A percentile compares a stretch with the other conserved stretches of the same genome.
Conservation (phyloP, 2,113 vertebrate species). For the Rhinoptilus africanus region DNA sequence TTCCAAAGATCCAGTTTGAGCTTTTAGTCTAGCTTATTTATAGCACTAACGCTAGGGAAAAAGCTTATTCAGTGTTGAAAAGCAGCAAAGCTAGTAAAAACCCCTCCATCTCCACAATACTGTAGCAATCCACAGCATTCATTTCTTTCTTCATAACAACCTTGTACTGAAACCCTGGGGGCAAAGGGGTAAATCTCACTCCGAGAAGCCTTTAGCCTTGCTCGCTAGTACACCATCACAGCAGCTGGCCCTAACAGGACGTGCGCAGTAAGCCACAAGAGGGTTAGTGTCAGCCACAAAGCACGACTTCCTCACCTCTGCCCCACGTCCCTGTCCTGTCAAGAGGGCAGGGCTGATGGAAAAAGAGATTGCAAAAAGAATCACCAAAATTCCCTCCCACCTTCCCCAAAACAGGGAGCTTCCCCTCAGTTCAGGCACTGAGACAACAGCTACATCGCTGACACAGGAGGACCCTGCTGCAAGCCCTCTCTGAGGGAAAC, state of each 20-base stretch:
- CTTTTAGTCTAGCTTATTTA: neutral
- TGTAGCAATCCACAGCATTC: neutral
- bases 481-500: neutral
- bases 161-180: neutral
- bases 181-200: neutral
- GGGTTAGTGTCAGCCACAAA: neutral
- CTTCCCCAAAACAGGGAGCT: neutral
- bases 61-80: neutral
- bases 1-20: neutral
- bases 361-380: neutral
- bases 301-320: neutral
- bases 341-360: neutral
- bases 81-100: neutral
- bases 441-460: neutral
- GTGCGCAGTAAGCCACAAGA: neutral
- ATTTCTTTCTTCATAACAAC: neutral
- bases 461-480: neutral
- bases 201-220: neutral
- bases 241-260: neutral
- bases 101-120: neutral
- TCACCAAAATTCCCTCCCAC: neutral
- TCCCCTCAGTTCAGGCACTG: neutral
- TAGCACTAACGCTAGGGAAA: neutral
- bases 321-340: neutral
- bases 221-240: neutral